Evolutionary conservation across 2,797 vertebrate genomes (phyloP).

Genomic region (Spinibarbus caldwelli): DNA sequence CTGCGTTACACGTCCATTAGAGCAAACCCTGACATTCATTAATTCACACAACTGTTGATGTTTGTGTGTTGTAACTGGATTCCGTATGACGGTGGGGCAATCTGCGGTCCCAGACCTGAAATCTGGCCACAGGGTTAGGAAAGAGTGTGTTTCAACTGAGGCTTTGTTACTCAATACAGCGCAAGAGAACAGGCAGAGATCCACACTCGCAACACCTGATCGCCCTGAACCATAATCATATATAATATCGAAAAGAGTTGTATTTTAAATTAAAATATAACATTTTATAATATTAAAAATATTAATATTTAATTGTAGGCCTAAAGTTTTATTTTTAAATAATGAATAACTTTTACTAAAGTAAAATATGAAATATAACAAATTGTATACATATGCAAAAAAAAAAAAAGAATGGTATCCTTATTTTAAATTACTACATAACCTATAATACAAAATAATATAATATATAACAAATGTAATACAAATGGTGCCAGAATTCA

Average conservation of each 20-base stretch:
- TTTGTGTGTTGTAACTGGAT: slow-evolving; percentile 80
- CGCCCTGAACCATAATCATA: too few species aligned
- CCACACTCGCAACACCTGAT: slow-evolving; percentile 11
- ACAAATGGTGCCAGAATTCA: too few species aligned
- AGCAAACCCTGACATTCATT: neutral
- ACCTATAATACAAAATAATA: too few species aligned
- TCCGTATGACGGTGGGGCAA: slow-evolving; percentile 76
- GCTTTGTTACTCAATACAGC: slow-evolving; percentile 74
- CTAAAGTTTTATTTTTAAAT: too few species aligned
- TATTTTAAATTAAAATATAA: accelerated
- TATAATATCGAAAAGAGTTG: too few species aligned
- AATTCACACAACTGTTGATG: slow-evolving; percentile 42
- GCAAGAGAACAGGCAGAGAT: slow-evolving; percentile 46
- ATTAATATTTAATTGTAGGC: too few species aligned
- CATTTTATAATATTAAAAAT: neutral
- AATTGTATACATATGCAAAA: too few species aligned
- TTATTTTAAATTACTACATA: too few species aligned
- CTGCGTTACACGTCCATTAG: neutral
- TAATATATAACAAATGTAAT: too few species aligned
- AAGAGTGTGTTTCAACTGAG: slow-evolving; percentile 77
- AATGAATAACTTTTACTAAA: too few species aligned
- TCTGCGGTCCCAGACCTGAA: slow-evolving; percentile 82
- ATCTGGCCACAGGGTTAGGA: slow-evolving; percentile 79
- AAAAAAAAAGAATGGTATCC: too few species aligned
- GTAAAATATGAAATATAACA: too few species aligned